Base-by-base conservation (phyloP, 2,888 invertebrate genomes). In the Pediacus dermestoides region DNA sequence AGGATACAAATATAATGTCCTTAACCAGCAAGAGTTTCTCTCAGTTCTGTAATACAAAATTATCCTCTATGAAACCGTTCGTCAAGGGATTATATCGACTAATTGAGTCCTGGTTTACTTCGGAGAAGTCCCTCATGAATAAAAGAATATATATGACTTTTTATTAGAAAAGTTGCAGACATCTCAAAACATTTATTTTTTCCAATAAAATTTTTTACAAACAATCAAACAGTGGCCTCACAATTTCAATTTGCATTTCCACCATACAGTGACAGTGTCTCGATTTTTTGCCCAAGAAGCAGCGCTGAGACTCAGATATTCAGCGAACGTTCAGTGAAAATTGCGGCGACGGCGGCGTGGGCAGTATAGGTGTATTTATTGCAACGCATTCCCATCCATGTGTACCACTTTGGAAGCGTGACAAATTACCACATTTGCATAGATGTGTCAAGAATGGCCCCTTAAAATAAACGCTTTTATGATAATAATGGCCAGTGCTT, bases 391-490 rank as follows among this genome's bases (percentile, higher is more conserved):
- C n/a, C n/a, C n/a, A n/a, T n/a, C n/a, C n/a, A n/a, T n/a, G n/a
- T n/a, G n/a, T n/a, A 39, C 45, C 41, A 49, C 42, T 44, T 49
- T 37, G 48, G 46, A 45, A 47, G 34, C 42, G 44, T 53, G 53
- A 51, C 50, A 51, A 53, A 53, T 53, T 51, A 48, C 51, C 49
- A 37, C 49, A 53, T 53, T 48, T 47, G 48, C 53, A 48, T 51
- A 37, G 40, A 46, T 50, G 46, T 53, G 44, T 49, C 51, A 51
- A 53, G 51, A 53, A 53, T 50, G 28, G 21, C 21, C 21, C 21
- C 21, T 18, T 18, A 18, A 18, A 18, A 18, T 18, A 18, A 18
- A 6, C 21, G 21, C 21, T 18, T 18, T 18, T 18, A 18, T 18
- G 21, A 18, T 18, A 18, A 18, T 18, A 18, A 18, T 18, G 21